Evolutionary conservation across 1,140 invertebrate species (phyloP).

Genomic region (Micrasema minimum): DNA sequence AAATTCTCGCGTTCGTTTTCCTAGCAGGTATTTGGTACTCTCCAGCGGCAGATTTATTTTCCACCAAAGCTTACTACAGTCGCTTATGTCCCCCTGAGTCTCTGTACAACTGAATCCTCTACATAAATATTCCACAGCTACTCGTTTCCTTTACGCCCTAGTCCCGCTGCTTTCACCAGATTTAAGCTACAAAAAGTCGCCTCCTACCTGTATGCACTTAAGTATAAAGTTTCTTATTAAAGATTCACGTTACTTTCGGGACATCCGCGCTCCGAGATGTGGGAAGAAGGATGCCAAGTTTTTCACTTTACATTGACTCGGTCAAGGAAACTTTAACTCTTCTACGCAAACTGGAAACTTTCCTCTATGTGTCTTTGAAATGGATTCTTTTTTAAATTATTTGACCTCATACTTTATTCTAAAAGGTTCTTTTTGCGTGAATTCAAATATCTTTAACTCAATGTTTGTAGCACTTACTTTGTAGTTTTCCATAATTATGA

Average conservation of each 20-base stretch:
- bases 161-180: constrained; percentile 7
- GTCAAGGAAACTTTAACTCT: constrained; percentile 8
- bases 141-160: constrained; percentile 20
- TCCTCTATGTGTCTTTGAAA: neutral
- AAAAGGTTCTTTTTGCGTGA: too few relatives aligned
- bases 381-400: neutral
- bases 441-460: neutral
- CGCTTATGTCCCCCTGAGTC: neutral
- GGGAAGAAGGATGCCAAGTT: constrained; percentile 1
- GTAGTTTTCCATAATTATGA: too few relatives aligned
- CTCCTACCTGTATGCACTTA: constrained; percentile 25
- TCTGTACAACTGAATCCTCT: constrained; percentile 4
- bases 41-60: constrained; percentile 18
- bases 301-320: constrained; percentile 13
- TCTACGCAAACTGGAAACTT: neutral
- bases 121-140: constrained; percentile 14
- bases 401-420: neutral
- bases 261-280: neutral
- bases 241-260: constrained; percentile 15
- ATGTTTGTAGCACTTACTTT: too few relatives aligned
- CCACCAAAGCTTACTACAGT: neutral
- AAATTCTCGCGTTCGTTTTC: too few relatives aligned
- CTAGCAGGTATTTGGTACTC: neutral
- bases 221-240: constrained; percentile 31
- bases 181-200: constrained; percentile 16